Evolutionary conservation across 2,888 invertebrate species (phyloP).

Genomic region (Agrotis puta): DNA sequence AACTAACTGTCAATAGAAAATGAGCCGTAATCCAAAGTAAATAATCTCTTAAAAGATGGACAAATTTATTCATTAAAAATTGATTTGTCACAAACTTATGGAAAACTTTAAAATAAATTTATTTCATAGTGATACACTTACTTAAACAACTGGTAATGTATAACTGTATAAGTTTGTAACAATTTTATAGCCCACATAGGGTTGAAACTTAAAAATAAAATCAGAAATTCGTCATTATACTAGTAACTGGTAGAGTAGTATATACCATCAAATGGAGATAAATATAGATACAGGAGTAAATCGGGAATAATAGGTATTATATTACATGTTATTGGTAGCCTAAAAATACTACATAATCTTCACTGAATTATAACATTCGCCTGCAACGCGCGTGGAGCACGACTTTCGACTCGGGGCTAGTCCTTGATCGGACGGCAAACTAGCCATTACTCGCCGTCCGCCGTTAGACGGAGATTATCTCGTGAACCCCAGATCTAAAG

Average conservation of each 20-base stretch:
- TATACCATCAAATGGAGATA: too few species aligned
- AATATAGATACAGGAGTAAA: too few species aligned
- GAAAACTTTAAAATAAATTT: neutral
- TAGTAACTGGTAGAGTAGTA: conserved; percentile 5
- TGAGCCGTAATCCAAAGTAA: neutral
- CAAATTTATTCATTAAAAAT: neutral
- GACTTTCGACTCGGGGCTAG: too few species aligned
- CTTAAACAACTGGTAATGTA: neutral
- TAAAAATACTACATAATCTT: too few species aligned
- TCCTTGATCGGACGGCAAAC: too few species aligned
- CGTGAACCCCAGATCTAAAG: too few species aligned
- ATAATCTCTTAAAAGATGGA: neutral
- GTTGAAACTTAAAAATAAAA: conserved; percentile 9
- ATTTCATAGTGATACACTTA: neutral
- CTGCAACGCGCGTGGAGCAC: too few species aligned
- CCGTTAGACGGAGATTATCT: too few species aligned
- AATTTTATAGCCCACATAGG: conserved; percentile 3
- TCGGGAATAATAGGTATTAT: too few species aligned
- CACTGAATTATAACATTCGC: too few species aligned
- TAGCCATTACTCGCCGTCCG: too few species aligned
- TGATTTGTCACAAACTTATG: neutral
- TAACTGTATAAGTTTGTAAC: conserved; percentile 5
- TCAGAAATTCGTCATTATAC: conserved; percentile 14
- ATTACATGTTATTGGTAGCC: too few species aligned
- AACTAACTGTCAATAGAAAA: neutral